These are phyloP conservation scores for Jacana jacana DNA, from an alignment of 2,113 vertebrate species.

Conservation along the genomic window DNA sequence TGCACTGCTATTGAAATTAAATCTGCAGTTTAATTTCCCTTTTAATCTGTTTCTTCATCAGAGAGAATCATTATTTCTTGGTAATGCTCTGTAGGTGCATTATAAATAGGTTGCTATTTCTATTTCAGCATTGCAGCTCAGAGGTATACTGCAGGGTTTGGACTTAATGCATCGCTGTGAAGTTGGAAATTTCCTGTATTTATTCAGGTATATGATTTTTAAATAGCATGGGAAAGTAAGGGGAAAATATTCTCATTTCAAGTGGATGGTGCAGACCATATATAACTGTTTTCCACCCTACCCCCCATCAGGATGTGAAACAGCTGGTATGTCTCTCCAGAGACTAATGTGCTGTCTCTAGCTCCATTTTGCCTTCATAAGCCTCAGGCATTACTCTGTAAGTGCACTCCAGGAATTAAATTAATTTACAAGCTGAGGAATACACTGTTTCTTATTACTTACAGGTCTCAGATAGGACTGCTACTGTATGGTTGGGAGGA, in stretches of 20 bases:
- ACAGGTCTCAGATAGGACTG: constrained; percentile 23
- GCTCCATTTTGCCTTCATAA: constrained; percentile 34
- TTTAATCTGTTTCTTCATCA: constrained; percentile 46
- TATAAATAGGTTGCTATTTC: background rate
- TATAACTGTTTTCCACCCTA: background rate
- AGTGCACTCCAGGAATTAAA: constrained; percentile 51
- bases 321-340: constrained; percentile 36
- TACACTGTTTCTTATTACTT: constrained; percentile 14
- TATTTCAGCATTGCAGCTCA: background rate
- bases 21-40: constrained; percentile 27
- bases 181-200: background rate
- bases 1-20: background rate
- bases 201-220: background rate
- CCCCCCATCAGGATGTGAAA: background rate
- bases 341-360: background rate
- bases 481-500: background rate
- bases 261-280: background rate
- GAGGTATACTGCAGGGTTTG: background rate
- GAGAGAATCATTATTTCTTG: background rate
- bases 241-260: background rate
- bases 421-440: constrained; percentile 59
- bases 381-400: constrained; percentile 43
- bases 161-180: background rate
- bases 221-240: background rate
- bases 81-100: background rate